Conservation (phyloP, 2,113 vertebrate genomes). For the Xiphias gladius region DNA sequence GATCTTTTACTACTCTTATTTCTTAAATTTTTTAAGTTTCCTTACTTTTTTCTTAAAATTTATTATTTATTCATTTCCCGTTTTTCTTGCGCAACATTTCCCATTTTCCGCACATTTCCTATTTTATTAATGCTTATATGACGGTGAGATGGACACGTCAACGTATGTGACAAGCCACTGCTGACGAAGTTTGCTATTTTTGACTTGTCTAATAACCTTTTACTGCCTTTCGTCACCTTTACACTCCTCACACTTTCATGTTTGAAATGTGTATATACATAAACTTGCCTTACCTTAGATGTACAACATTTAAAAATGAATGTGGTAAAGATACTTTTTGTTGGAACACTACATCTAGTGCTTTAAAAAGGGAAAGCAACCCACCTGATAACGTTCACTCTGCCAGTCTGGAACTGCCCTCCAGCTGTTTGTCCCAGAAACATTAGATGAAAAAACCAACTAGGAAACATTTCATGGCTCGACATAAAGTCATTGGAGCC, state of each 20-base stretch:
- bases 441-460: not conserved
- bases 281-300: not conserved
- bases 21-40: no score
- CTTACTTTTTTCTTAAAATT: no score
- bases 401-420: not conserved
- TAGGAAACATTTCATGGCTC: not conserved
- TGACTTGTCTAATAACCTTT: not conserved
- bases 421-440: slow-evolving; percentile 43
- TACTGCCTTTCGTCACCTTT: not conserved
- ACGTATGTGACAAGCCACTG: no score
- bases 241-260: no score
- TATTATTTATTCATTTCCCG: no score
- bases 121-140: no score
- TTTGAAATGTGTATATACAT: not conserved
- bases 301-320: not conserved
- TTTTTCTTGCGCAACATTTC: no score
- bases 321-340: not conserved
- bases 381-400: not conserved
- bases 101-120: no score
- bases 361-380: not conserved
- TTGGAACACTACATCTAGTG: not conserved
- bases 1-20: no score
- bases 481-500: slow-evolving; percentile 5
- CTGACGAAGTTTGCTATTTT: no score
- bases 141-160: no score